These are phyloP conservation scores for Lucilia cuprina DNA, from an alignment of 1,140 invertebrate species.

Conservation along the genomic window DNA sequence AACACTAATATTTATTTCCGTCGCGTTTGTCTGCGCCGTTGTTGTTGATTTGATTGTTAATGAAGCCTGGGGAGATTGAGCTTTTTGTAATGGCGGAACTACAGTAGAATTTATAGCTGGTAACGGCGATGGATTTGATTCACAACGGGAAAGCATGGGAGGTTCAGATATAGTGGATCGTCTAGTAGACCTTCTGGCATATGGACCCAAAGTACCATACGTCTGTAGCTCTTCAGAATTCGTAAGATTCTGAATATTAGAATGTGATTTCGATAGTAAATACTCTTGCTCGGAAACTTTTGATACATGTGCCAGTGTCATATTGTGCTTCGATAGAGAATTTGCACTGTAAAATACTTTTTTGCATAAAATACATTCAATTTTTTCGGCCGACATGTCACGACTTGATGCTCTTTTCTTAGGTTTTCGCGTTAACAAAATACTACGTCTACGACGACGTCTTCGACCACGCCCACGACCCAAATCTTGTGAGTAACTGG, in stretches of 20 bases:
- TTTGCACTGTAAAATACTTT: conserved; percentile 63
- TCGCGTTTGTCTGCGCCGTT: not conserved
- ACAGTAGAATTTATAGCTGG: too few relatives aligned
- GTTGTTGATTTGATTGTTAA: not conserved
- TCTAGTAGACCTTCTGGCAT: conserved; percentile 9
- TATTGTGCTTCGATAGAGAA: conserved; percentile 64
- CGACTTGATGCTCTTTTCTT: conserved; percentile 46
- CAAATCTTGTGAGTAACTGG: conserved; percentile 57
- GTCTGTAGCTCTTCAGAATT: not conserved
- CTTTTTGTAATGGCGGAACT: not conserved
- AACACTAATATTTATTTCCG: not conserved
- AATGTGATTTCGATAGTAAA: conserved; percentile 46
- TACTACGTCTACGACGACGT: conserved; percentile 47
- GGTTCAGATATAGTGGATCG: conserved; percentile 19
- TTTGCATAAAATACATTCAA: conserved; percentile 63
- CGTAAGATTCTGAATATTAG: not conserved
- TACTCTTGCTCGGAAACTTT: conserved; percentile 66
- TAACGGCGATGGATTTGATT: not conserved
- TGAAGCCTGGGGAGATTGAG: not conserved
- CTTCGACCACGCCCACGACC: conserved; percentile 46
- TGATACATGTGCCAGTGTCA: conserved; percentile 65
- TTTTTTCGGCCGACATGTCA: conserved; percentile 45
- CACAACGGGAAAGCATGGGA: not conserved
- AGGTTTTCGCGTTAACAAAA: conserved; percentile 51
- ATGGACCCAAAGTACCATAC: not conserved